Base-by-base conservation (phyloP, 2,888 invertebrate species). In the Lasioglossum lativentre region DNA sequence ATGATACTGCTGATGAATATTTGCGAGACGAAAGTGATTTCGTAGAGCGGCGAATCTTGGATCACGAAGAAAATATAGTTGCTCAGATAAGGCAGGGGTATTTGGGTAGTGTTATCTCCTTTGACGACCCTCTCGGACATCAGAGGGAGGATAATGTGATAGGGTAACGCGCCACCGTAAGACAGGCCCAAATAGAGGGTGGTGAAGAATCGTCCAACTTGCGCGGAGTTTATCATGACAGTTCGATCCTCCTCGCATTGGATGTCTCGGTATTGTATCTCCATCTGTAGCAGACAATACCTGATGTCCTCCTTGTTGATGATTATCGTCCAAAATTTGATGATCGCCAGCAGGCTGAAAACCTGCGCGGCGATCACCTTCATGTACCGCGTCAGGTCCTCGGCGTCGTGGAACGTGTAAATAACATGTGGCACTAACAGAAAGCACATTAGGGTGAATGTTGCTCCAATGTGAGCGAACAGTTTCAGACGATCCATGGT, bases 241-340 rank as follows among this genome's bases (percentile, higher is more conserved):
- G 87, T 19, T 10, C 92, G 87, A 77, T 93, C 94, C 30, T 92
- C 92, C 34, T 91, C 91, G 47, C 90, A 91, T 6, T 90, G 87
- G 2, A 92, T 92, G 8, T 92, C 86, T 30, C 82, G 89, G 82
- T 93, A 94, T 38, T 94, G 92, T 0, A 87, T 84, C 77, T 93
- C 92, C 89, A 95, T 91, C 52, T 93, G 90, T 19, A 88, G 82
- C 19, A 94, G 79, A 59, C 93, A 94, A 52, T 85, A 86, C 40
- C 91, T 80, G 8, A 95, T 92, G 4, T 90, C 89, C 5, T 89
- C 82, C 30, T 92, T 93, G n/a, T 93, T 93, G 19, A 94, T 85
- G 16, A 94, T 92, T 81, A 94, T 87, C 0, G 92, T 93, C 92
- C 92, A 94, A 82, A 94, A 95, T 77, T 94, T 94, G 2, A 93